phyloP scores from a whole-genome alignment of 2,113 vertebrate species.

The Steatornis caripensis region DNA sequence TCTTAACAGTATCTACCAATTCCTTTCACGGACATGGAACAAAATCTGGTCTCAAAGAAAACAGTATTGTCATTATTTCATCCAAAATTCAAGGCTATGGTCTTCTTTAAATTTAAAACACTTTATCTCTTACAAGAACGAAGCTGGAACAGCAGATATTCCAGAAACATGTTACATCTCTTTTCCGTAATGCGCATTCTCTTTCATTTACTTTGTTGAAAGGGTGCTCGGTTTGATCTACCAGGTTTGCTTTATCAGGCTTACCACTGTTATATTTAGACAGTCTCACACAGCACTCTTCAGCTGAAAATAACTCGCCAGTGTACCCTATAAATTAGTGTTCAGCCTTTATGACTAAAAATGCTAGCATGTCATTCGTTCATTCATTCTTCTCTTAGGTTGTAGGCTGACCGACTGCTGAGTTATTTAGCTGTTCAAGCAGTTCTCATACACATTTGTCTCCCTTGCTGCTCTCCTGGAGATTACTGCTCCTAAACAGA shows the following conservation, averaged over 20 bases:
- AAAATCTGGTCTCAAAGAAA: neutral
- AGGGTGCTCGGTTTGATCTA: neutral
- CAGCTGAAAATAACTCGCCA: neutral
- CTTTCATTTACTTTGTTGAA: neutral
- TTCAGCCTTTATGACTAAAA: neutral
- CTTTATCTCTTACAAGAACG: neutral
- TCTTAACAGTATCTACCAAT: neutral
- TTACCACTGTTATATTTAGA: neutral
- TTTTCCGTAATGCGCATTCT: neutral
- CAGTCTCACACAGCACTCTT: neutral
- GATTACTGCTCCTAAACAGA: neutral
- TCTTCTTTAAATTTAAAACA: neutral
- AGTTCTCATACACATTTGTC: neutral
- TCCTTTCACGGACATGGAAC: neutral
- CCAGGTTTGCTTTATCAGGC: neutral
- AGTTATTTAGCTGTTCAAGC: neutral
- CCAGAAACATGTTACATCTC: neutral
- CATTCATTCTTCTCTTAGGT: neutral
- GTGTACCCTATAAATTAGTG: neutral
- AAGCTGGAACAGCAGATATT: neutral
- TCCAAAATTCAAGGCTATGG: neutral
- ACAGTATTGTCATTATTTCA: neutral
- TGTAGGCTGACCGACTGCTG: neutral
- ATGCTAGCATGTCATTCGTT: neutral
- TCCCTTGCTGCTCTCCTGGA: neutral